These are phyloP conservation scores for Ictidomys tridecemlineatus DNA, from an alignment of 2,113 vertebrate genomes.

Conservation along the genomic window DNA sequence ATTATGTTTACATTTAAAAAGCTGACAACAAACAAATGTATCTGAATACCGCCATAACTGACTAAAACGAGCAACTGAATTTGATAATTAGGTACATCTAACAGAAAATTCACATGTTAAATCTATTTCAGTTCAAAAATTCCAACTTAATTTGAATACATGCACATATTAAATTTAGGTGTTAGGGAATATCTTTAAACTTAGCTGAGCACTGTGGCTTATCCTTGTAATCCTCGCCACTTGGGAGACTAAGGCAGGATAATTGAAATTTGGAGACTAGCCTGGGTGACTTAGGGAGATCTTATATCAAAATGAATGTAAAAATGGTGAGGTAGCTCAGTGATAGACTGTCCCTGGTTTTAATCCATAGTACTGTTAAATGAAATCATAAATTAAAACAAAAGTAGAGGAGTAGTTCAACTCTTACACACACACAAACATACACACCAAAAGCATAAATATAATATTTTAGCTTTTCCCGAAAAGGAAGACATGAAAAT, in stretches of 20 bases:
- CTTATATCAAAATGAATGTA: too few species aligned
- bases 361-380: too few species aligned
- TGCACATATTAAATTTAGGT: background rate
- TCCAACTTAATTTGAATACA: constrained; percentile 23
- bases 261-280: too few species aligned
- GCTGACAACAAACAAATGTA: background rate
- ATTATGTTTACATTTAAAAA: background rate
- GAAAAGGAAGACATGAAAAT: background rate
- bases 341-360: too few species aligned
- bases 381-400: too few species aligned
- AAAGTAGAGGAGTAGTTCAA: background rate
- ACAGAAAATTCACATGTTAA: background rate
- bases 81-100: constrained; percentile 35
- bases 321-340: too few species aligned
- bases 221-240: too few species aligned
- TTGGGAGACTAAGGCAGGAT: too few species aligned
- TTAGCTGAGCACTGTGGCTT: background rate
- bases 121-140: constrained; percentile 48
- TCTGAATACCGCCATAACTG: background rate
- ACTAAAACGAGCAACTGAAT: background rate
- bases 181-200: background rate
- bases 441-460: background rate
- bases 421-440: background rate
- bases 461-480: background rate
- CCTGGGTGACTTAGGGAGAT: too few species aligned